Evolutionary conservation across 2,113 vertebrate genomes (phyloP).

Genomic region (Anolis sagrei): DNA sequence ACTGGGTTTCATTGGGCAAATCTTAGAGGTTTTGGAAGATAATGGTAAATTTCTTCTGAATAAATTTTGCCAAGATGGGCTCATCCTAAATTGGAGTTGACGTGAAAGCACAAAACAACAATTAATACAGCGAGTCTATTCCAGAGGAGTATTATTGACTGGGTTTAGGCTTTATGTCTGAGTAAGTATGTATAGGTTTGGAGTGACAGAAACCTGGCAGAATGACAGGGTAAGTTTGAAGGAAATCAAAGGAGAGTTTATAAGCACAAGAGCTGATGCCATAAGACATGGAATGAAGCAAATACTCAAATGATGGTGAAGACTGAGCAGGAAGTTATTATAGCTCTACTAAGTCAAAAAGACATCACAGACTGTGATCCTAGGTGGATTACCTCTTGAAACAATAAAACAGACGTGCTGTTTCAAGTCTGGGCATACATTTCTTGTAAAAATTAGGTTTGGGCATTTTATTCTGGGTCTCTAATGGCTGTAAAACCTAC

Average conservation of each 20-base stretch:
- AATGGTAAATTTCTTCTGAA: too few species aligned
- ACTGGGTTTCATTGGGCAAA: too few species aligned
- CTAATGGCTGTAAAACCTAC: constrained; percentile 12
- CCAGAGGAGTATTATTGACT: too few species aligned
- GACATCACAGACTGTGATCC: not conserved
- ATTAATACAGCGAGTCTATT: too few species aligned
- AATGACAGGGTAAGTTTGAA: not conserved
- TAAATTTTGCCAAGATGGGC: too few species aligned
- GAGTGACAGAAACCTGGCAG: not conserved
- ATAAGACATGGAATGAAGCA: not conserved
- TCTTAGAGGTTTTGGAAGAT: too few species aligned
- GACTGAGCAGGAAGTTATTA: not conserved
- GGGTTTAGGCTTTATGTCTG: not conserved
- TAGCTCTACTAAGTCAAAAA: not conserved
- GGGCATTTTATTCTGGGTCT: constrained; percentile 1
- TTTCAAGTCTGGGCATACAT: not conserved
- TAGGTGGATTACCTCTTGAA: not conserved
- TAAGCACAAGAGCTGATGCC: not conserved
- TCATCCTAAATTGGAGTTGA: too few species aligned
- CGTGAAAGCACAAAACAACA: too few species aligned
- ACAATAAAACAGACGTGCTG: not conserved
- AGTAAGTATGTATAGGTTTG: too few species aligned
- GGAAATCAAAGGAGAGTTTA: not conserved
- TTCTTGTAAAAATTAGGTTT: not conserved
- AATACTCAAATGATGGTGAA: not conserved